A percentile compares a stretch with the other conserved stretches of the same genome.
phyloP scores from a whole-genome alignment of 2,888 invertebrate genomes.

The Mythimna impura region DNA sequence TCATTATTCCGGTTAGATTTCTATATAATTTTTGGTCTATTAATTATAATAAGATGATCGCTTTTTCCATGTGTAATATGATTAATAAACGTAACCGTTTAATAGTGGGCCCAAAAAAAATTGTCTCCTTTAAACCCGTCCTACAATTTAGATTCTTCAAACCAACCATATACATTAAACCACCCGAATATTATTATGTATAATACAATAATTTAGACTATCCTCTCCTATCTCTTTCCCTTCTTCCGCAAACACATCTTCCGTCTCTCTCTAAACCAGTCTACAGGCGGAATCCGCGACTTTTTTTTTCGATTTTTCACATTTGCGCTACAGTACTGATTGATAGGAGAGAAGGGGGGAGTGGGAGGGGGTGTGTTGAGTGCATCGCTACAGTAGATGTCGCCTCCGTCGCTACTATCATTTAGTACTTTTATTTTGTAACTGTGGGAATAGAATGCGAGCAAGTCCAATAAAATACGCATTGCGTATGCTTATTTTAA shows the following conservation, averaged over 20 bases:
- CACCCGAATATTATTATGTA: conserved; percentile 84
- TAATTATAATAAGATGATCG: no score
- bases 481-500: conserved; percentile 65
- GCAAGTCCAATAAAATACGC: conserved; percentile 62
- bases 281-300: conserved; percentile 70
- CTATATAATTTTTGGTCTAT: no score
- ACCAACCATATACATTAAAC: conserved; percentile 69
- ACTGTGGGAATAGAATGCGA: conserved; percentile 51
- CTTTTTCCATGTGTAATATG: no score
- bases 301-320: conserved; percentile 80
- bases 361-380: conserved; percentile 42
- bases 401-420: conserved; percentile 40
- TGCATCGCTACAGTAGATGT: conserved; percentile 62
- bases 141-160: conserved; percentile 58
- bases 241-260: conserved; percentile 53
- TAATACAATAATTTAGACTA: conserved; percentile 86
- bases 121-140: conserved; percentile 33
- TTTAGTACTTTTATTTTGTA: conserved; percentile 63
- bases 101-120: no score
- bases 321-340: conserved; percentile 79
- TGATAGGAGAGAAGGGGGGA: conserved; percentile 67
- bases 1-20: no score
- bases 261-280: conserved; percentile 72
- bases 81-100: no score
- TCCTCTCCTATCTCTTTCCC: conserved; percentile 70